phyloP scores from a whole-genome alignment of 2,113 vertebrate genomes.

The Cyprinus carpio region DNA sequence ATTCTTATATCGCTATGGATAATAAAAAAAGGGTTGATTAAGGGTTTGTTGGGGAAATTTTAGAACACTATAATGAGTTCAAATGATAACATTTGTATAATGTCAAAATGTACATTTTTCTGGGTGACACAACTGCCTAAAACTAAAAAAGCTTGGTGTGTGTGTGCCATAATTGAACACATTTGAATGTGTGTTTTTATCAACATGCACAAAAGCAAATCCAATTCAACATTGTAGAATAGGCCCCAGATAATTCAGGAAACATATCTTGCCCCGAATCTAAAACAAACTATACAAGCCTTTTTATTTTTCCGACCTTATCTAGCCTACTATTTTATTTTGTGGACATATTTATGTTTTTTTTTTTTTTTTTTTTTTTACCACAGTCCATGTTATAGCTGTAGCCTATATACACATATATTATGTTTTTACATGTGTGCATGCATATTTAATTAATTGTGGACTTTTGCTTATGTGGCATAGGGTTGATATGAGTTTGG shows the following conservation, averaged over 20 bases:
- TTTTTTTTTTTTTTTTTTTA: neutral
- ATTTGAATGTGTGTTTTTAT: neutral
- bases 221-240: neutral
- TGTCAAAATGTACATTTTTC: neutral
- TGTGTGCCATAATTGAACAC: neutral
- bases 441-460: neutral
- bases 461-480: neutral
- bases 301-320: neutral
- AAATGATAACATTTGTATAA: neutral
- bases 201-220: neutral
- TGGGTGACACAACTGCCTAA: neutral
- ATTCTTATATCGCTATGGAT: neutral
- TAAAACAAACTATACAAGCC: neutral
- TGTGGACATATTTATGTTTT: neutral
- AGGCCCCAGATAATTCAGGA: neutral
- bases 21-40: neutral
- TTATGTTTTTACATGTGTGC: neutral
- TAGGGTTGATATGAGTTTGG: neutral
- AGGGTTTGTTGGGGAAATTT: neutral
- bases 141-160: slow-evolving; percentile 1
- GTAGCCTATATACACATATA: neutral
- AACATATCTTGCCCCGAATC: neutral
- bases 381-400: neutral
- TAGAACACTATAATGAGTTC: neutral
- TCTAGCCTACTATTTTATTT: neutral